Base-by-base conservation (phyloP, 2,888 invertebrate species). In the Acronicta leporina region DNA sequence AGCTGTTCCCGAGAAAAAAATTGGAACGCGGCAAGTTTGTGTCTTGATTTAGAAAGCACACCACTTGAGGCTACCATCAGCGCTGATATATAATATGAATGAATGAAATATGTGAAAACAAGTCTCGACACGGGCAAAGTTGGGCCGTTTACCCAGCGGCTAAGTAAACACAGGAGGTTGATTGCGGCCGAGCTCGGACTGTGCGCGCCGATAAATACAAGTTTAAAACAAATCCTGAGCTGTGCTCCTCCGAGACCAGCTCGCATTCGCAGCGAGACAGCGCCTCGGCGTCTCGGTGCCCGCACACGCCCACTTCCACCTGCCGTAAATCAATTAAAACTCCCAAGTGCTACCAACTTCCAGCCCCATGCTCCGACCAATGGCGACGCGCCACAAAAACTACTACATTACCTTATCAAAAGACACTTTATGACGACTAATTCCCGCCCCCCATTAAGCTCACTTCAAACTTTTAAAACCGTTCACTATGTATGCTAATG, bases 311-410 rank as follows among this genome's bases (percentile, higher is more conserved):
- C 73, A 77, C 80, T 79, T 61, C 77, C 68, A 83, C 80, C 81
- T 83, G 79, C 80, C 73, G 79, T 87, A 87, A 87, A 89, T 89
- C 87, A 90, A 90, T 91, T 90, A 90, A 85, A 88, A 88, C 83
- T 85, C 79, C 73, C 81, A 76, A 84, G 77, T 70, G 76, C 75
- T 75, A 55, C 69, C 71, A 76, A 80, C 73, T 81, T 70, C 51
- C 58, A 69, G 58, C 68, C 33, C 33, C 4, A 11, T 10, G 33
- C 51, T 33, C 61, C 61, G 58, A 67, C 72, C 68, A 63, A 69
- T 61, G 40, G 42, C 43, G 14, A 49, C 43, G 42, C 49, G 46
- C 68, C 64, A 62, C 73, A 80, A 82, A 76, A 84, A 80, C 81
- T 77, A 81, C 61, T 66, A 57, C 75, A 77, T 71, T 81, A 77